Evolutionary conservation across 1,140 invertebrate genomes (phyloP).

Genomic region (Drosophila arawakana): DNA sequence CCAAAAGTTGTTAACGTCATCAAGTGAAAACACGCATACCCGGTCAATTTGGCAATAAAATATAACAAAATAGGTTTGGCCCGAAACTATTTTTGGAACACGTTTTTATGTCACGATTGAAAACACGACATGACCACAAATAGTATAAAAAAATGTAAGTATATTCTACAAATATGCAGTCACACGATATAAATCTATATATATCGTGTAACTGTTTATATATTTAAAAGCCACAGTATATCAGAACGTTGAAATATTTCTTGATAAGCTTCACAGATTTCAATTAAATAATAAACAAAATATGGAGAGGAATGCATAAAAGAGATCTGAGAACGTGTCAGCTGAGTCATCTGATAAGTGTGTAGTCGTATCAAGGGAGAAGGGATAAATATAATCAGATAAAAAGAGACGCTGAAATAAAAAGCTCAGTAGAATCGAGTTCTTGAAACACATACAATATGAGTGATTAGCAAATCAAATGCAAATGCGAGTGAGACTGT

Average conservation of each 20-base stretch:
- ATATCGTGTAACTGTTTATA: background rate
- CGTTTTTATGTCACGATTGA: background rate
- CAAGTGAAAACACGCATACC: background rate
- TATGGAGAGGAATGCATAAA: slow-evolving; percentile 11
- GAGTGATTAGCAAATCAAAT: slow-evolving; percentile 36
- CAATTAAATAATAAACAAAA: slow-evolving; percentile 26
- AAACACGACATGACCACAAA: slow-evolving; percentile 11
- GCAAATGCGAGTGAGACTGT: slow-evolving; percentile 34
- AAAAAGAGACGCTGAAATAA: background rate
- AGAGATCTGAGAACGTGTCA: slow-evolving; percentile 17
- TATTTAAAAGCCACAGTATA: background rate
- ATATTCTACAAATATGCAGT: background rate
- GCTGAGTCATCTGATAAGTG: slow-evolving; percentile 41
- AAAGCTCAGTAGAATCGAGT: slow-evolving; percentile 12
- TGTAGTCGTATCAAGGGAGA: background rate
- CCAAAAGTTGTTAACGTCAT: background rate
- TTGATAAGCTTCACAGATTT: background rate
- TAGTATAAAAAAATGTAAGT: background rate
- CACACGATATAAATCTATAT: slow-evolving; percentile 3
- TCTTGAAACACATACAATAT: slow-evolving; percentile 11
- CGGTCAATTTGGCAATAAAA: slow-evolving; percentile 22
- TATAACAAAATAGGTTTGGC: background rate
- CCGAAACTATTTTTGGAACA: slow-evolving; percentile 17
- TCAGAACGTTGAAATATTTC: slow-evolving; percentile 13
- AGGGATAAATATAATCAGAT: background rate